A percentile compares a stretch with the other conserved stretches of the same genome.
phyloP scores from a whole-genome alignment of 64 coral and sea anemone species.

The Actinia equina region DNA sequence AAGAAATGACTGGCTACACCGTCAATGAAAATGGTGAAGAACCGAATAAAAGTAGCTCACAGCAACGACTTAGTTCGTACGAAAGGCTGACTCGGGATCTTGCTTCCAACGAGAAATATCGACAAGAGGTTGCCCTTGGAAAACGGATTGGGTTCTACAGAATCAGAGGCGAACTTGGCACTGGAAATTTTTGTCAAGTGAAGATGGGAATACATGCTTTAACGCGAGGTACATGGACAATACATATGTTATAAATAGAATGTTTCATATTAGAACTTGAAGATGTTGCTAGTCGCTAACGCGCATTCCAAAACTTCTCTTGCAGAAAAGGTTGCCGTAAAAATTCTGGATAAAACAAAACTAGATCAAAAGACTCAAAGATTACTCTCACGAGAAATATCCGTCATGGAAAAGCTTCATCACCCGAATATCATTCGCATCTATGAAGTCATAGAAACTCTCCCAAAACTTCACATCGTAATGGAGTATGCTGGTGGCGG shows the following conservation, averaged over 20 bases:
- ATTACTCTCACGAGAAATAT: slow-evolving; percentile 91
- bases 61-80: slow-evolving; percentile 63
- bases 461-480: slow-evolving; percentile 84
- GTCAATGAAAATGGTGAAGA: slow-evolving; percentile 30
- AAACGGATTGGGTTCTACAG: slow-evolving; percentile 98
- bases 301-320: slow-evolving; percentile 16
- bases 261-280: neutral
- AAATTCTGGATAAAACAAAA: slow-evolving; percentile 98
- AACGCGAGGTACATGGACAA: slow-evolving; percentile 69
- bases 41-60: slow-evolving; percentile 41
- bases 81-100: slow-evolving; percentile 78
- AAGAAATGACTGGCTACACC: slow-evolving; percentile 51
- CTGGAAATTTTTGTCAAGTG: slow-evolving; percentile 95
- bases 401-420: slow-evolving; percentile 96
- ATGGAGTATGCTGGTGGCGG: slow-evolving; percentile 96
- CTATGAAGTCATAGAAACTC: slow-evolving; percentile 97
- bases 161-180: slow-evolving; percentile 92
- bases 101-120: slow-evolving; percentile 71
- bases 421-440: slow-evolving; percentile 96
- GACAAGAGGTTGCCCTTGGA: slow-evolving; percentile 91
- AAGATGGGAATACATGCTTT: slow-evolving; percentile 98
- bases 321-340: slow-evolving; percentile 97
- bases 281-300: neutral
- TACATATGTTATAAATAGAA: neutral
- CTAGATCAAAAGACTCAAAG: slow-evolving; percentile 95